Base-by-base conservation (phyloP, 2,797 vertebrate species). In the Labeo calbasu region DNA sequence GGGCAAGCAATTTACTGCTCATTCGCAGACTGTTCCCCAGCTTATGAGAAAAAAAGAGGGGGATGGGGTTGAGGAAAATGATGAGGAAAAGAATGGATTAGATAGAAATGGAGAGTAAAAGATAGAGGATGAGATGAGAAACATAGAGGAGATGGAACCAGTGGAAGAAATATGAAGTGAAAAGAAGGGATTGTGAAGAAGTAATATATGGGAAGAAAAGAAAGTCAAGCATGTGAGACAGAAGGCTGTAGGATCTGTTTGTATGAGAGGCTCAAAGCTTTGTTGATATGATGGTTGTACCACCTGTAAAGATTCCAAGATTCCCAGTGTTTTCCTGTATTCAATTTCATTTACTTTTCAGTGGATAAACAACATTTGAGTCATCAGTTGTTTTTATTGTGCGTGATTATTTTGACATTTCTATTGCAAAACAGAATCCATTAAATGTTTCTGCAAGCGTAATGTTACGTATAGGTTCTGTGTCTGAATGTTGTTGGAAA, bases 1-100 rank as follows among this genome's bases (percentile, higher is more conserved):
- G 93, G 93, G 90, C 92, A 93, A 93, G 93, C 93, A 94, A 94
- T 94, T 93, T 94, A 92, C 91, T 92, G 84, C 90, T 90, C 89
- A 91, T 90, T 91, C 89, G 89, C 90, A 90, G 88, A 83, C 89
- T 88, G 88, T 92, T 92, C 88, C 88, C 85, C 88, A 84, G 77
- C 75, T 88, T 80, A 90, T 88, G 84, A 88, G 86, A 79, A 36
- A 84, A 53, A 13, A 85, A 77, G 19, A 77, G 80, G 82, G 57
- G 63, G 70, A 65, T 36, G 36, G 69, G 46, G 19, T 68, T 73
- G 69, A 71, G 70, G 59, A 65, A 63, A 68, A 68, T 70, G 63
- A 65, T 72, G 63, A 55, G 40, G 36, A 50, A 77, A 63, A 70
- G n/a, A 72, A 77, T 59, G 50, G 79, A 40, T 68, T 81, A 66